A percentile compares a stretch with the other conserved stretches of the same genome.
These are phyloP conservation scores for Poicephalus meyeri DNA, from an alignment of 2,113 vertebrate species.

Conservation along the genomic window DNA sequence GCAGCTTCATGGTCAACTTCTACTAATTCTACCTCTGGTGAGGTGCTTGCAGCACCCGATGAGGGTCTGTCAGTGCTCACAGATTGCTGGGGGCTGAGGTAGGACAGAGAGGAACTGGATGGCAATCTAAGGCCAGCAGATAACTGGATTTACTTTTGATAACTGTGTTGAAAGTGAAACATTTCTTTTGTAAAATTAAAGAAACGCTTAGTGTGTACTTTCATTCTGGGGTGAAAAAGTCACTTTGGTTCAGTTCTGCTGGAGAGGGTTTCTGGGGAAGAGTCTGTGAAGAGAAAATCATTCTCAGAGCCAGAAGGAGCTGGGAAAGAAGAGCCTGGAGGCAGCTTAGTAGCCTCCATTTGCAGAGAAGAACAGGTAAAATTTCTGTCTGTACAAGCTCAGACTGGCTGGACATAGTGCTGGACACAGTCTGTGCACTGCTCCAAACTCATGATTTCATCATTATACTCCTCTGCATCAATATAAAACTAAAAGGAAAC, in stretches of 20 bases:
- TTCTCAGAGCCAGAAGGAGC: background rate
- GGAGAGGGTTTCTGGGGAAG: background rate
- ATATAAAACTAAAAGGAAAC: background rate
- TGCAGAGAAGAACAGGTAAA: background rate
- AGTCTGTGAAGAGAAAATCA: background rate
- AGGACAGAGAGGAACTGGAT: background rate
- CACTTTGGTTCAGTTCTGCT: background rate
- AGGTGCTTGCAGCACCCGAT: background rate
- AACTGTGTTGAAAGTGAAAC: background rate
- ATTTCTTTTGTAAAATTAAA: background rate
- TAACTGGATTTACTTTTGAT: background rate
- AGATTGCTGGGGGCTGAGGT: background rate
- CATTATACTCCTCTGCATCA: background rate
- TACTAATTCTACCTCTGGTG: background rate
- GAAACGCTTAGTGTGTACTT: background rate
- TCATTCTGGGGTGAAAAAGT: background rate
- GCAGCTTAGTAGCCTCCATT: background rate
- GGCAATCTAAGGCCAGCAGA: background rate
- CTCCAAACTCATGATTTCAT: background rate
- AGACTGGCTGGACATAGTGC: background rate
- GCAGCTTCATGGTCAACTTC: background rate
- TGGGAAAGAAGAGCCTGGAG: background rate
- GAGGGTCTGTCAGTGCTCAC: background rate
- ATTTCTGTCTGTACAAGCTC: background rate
- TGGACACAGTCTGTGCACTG: background rate